A percentile compares a stretch with the other conserved stretches of the same genome.
phyloP scores from a whole-genome alignment of 2,888 invertebrate species.

The Formica aserva region DNA sequence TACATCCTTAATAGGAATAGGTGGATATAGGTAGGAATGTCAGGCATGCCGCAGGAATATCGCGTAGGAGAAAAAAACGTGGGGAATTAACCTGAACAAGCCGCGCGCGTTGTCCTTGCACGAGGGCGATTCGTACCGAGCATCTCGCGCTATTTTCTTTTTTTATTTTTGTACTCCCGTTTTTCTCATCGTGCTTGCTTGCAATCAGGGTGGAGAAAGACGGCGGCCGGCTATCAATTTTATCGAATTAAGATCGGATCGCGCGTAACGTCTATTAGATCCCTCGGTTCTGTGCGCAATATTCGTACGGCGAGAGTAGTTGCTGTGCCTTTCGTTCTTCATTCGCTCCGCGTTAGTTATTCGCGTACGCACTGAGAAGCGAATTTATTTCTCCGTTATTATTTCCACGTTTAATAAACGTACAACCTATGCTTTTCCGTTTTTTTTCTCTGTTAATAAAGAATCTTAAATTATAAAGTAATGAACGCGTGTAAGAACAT shows the following conservation, averaged over 20 bases:
- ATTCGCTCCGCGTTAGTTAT: conserved; percentile 36
- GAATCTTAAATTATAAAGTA: background rate
- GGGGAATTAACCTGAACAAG: conserved; percentile 73
- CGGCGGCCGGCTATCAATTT: conserved; percentile 71
- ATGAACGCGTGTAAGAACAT: background rate
- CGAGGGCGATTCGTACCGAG: conserved; percentile 45
- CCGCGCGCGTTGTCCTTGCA: conserved; percentile 69
- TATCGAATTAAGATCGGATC: conserved; percentile 75
- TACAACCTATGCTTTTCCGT: background rate
- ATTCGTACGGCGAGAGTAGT: conserved; percentile 55
- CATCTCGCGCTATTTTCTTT: conserved; percentile 19
- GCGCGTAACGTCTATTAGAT: conserved; percentile 75
- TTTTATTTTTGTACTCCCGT: background rate
- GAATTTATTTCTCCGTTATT: conserved; percentile 28
- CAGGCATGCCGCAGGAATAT: conserved; percentile 73
- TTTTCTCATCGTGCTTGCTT: conserved; percentile 42
- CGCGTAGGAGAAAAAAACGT: conserved; percentile 53
- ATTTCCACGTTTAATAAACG: conserved; percentile 29
- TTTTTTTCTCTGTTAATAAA: background rate
- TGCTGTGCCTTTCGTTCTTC: conserved; percentile 63
- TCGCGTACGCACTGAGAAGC: conserved; percentile 27
- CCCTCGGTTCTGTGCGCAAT: conserved; percentile 45
- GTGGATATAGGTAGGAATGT: conserved; percentile 77
- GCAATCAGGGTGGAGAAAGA: conserved; percentile 34
- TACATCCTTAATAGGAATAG: conserved; percentile 81